Base-by-base conservation (phyloP, 2,888 invertebrate species). In the Cephus pygmeus region DNA sequence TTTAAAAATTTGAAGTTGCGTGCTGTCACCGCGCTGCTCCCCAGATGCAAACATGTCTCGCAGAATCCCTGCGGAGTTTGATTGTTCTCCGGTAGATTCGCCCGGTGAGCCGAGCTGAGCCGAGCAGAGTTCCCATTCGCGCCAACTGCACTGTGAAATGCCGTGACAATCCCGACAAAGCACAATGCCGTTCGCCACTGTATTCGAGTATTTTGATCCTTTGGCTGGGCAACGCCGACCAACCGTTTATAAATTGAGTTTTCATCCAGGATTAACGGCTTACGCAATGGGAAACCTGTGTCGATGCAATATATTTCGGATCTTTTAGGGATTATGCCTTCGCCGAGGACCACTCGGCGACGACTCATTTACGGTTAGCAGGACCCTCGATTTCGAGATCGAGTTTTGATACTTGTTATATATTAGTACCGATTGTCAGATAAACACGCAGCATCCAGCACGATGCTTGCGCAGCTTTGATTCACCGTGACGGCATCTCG, bases 201-300 rank as follows among this genome's bases (percentile, higher is more conserved):
- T 35, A 35, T 35, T 81, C 83, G 84, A 83, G 87, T 88, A 86
- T 87, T 88, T 88, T 88, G 88, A 88, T 86, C 86, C 87, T 86
- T 86, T 86, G 84, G 86, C 86, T 84, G 86, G 84, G 81, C 85
- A 87, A 88, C 85, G 83, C 85, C 84, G 83, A 78, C 78, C 81
- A 76, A 85, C 80, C 85, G 89, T 87, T 87, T 88, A 87, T 88
- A 88, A 88, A 88, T 88, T 88, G 88, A 88, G 87, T 88, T 83
- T 88, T 88, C 88, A 84, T 85, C 85, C 86, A 82, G 88, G 88
- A 88, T 88, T 88, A 88, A 85, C 84, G 81, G 75, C 78, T 68
- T 77, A 73, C 79, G 76, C 85, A 85, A 88, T 86, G 85, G 87
- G 85, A 87, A 87, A 88, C 88, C 87, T 87, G 84, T 85, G 86